Evolutionary conservation across 2,797 vertebrate species (phyloP).

Genomic region (Phrynocephalus vlangalii): DNA sequence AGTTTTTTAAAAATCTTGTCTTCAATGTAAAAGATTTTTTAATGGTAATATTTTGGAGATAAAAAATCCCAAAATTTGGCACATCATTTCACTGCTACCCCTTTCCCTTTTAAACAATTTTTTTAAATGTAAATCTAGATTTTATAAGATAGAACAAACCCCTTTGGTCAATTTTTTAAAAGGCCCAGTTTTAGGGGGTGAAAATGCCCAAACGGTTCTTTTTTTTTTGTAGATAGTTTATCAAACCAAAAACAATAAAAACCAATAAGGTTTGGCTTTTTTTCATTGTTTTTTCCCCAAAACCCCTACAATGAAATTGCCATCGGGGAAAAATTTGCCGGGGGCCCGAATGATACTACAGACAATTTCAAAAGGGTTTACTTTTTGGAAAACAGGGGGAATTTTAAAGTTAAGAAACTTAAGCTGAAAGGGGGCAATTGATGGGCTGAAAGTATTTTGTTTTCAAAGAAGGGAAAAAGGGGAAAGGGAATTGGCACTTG

Average conservation of each 20-base stretch:
- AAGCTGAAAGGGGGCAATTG: slow-evolving; percentile 67
- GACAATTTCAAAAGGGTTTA: slow-evolving; percentile 61
- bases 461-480: slow-evolving; percentile 82
- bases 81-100: slow-evolving; percentile 22
- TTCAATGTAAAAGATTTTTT: background rate
- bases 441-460: slow-evolving; percentile 81
- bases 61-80: slow-evolving; percentile 5
- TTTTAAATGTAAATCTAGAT: slow-evolving; percentile 32
- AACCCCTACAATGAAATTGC: background rate
- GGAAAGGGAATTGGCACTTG: slow-evolving; percentile 88
- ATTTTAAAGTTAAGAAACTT: slow-evolving; percentile 66
- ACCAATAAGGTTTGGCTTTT: slow-evolving; percentile 31
- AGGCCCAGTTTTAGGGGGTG: background rate
- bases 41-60: too few species aligned
- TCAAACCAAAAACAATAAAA: slow-evolving; percentile 16
- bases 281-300: background rate
- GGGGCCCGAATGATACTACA: slow-evolving; percentile 46
- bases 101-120: slow-evolving; percentile 34
- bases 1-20: background rate
- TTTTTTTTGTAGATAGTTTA: slow-evolving; percentile 5
- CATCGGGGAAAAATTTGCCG: slow-evolving; percentile 40
- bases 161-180: background rate
- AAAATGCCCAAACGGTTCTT: slow-evolving; percentile 31
- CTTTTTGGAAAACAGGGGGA: slow-evolving; percentile 60
- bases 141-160: slow-evolving; percentile 20